Percentiles rank a stretch among this genome's conserved stretches.
These are phyloP conservation scores for Serilophus lunatus DNA, from an alignment of 2,113 vertebrate genomes.

Conservation along the genomic window DNA sequence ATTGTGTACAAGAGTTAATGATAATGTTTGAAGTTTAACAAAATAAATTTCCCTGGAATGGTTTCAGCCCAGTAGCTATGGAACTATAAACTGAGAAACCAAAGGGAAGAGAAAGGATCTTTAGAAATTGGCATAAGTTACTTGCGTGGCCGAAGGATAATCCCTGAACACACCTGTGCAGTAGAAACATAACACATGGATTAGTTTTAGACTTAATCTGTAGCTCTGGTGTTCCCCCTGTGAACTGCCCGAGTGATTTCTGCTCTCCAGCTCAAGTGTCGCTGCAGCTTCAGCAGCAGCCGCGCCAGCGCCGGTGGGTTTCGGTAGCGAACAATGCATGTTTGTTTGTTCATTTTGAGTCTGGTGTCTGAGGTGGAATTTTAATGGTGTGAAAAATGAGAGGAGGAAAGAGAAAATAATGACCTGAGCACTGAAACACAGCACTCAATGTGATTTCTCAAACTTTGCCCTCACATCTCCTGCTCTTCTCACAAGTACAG, in stretches of 20 bases:
- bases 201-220: conserved; percentile 61
- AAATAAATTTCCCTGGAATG: neutral
- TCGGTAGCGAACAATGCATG: conserved; percentile 22
- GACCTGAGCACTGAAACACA: neutral
- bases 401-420: neutral
- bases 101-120: conserved; percentile 21
- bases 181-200: conserved; percentile 22
- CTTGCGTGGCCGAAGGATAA: conserved; percentile 61
- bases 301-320: neutral
- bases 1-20: neutral
- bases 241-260: conserved; percentile 1
- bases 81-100: neutral
- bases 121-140: conserved; percentile 33
- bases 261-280: conserved; percentile 62
- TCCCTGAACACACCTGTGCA: conserved; percentile 71
- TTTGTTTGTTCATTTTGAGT: conserved; percentile 58
- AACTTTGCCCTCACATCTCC: neutral
- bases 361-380: conserved; percentile 52
- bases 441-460: neutral
- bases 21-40: neutral
- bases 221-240: conserved; percentile 39
- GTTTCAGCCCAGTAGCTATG: neutral
- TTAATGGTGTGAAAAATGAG: conserved; percentile 53
- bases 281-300: neutral
- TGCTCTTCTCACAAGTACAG: neutral